Conservation (phyloP, 1,140 invertebrate species). For the Cotesia glomerata region DNA sequence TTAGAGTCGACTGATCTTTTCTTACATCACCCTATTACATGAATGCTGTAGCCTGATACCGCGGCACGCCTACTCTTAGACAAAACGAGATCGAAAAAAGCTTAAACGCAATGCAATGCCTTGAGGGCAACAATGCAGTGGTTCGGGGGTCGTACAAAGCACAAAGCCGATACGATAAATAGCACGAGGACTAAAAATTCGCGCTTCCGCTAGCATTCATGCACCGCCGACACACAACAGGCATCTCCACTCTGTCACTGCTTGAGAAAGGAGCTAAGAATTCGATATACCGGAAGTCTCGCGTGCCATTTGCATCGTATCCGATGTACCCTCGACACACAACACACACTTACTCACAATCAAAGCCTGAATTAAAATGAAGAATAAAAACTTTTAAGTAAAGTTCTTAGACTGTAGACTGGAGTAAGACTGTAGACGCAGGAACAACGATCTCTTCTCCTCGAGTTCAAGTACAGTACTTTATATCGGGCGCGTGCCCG, state of each 20-base stretch:
- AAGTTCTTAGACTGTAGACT: background rate
- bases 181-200: conserved; percentile 22
- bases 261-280: conserved; percentile 44
- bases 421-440: background rate
- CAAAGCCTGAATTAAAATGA: conserved; percentile 44
- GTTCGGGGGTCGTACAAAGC: too few species aligned
- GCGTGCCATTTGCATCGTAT: conserved; percentile 56
- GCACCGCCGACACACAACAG: background rate
- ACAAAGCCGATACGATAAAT: too few species aligned
- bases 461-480: too few species aligned
- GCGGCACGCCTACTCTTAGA: too few species aligned
- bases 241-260: background rate
- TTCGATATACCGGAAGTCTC: conserved; percentile 56
- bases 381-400: conserved; percentile 40
- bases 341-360: background rate
- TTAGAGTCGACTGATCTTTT: too few species aligned
- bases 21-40: too few species aligned
- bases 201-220: conserved; percentile 33
- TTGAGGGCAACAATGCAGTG: too few species aligned
- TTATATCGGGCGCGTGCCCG: conserved; percentile 52
- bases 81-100: too few species aligned
- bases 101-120: too few species aligned
- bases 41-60: too few species aligned
- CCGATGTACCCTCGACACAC: conserved; percentile 37
- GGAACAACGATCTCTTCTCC: conserved; percentile 19